Conservation (phyloP, 2,113 vertebrate species). For the Ciconia maguari region DNA sequence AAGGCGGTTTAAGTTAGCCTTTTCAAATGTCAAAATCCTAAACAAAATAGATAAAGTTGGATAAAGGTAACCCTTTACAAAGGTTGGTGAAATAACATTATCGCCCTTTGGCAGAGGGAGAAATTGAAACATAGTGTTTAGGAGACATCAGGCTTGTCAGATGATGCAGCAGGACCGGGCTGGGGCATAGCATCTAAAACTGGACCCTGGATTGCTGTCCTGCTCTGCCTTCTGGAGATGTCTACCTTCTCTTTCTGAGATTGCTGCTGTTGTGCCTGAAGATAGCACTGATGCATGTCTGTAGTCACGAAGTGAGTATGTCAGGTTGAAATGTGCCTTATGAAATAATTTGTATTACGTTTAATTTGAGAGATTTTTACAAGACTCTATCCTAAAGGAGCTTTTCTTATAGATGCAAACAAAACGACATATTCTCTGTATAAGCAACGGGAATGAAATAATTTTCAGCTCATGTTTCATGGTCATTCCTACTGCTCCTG, state of each 20-base stretch:
- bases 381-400: neutral
- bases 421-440: neutral
- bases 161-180: neutral
- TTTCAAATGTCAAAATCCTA: slow-evolving; percentile 54
- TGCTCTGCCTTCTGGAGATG: neutral
- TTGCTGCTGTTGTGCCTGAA: neutral
- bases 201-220: neutral
- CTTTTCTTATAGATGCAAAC: neutral
- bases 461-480: neutral
- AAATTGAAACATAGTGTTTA: neutral
- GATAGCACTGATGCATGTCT: neutral
- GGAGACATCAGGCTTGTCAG: neutral
- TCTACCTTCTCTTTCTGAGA: neutral
- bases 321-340: neutral
- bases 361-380: neutral
- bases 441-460: neutral
- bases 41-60: neutral
- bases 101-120: slow-evolving; percentile 25
- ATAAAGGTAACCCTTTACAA: slow-evolving; percentile 35
- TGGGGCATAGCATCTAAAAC: neutral
- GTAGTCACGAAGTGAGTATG: neutral
- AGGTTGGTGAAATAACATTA: slow-evolving; percentile 52
- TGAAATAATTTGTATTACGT: neutral
- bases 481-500: neutral
- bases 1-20: slow-evolving; percentile 25